These are phyloP conservation scores for Eupithecia exiguata DNA, from an alignment of 2,888 invertebrate genomes.

Conservation along the genomic window DNA sequence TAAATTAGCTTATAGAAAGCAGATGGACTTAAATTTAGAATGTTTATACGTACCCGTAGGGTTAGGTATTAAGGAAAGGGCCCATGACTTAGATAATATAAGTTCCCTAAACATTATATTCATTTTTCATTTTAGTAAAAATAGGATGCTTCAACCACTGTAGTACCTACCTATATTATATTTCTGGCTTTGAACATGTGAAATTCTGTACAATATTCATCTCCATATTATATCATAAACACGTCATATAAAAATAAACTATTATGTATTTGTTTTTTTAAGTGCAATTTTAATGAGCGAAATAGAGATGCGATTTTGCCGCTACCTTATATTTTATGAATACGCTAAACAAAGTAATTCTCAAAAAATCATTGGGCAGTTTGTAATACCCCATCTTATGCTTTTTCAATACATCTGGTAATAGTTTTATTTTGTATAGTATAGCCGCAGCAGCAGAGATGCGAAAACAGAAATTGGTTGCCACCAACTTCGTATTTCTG, in stretches of 20 bases:
- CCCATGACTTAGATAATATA: constrained; percentile 79
- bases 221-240: background rate
- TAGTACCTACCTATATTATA: background rate
- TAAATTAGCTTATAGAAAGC: constrained; percentile 76
- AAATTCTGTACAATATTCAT: background rate
- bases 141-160: constrained; percentile 11
- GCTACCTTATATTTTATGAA: too few relatives aligned
- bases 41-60: constrained; percentile 74
- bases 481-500: too few relatives aligned
- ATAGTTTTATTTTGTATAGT: too few relatives aligned
- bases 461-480: too few relatives aligned
- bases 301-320: background rate
- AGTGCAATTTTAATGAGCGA: background rate
- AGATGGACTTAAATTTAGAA: constrained; percentile 64
- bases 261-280: background rate
- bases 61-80: constrained; percentile 73
- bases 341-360: too few relatives aligned
- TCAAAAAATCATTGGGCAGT: too few relatives aligned
- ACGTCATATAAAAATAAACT: too few relatives aligned
- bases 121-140: constrained; percentile 33
- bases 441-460: too few relatives aligned
- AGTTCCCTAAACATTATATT: constrained; percentile 67
- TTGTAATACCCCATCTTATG: too few relatives aligned
- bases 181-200: background rate
- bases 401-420: too few relatives aligned